phyloP scores from a whole-genome alignment of 2,888 invertebrate genomes.

The Drosophila prostipennis region DNA sequence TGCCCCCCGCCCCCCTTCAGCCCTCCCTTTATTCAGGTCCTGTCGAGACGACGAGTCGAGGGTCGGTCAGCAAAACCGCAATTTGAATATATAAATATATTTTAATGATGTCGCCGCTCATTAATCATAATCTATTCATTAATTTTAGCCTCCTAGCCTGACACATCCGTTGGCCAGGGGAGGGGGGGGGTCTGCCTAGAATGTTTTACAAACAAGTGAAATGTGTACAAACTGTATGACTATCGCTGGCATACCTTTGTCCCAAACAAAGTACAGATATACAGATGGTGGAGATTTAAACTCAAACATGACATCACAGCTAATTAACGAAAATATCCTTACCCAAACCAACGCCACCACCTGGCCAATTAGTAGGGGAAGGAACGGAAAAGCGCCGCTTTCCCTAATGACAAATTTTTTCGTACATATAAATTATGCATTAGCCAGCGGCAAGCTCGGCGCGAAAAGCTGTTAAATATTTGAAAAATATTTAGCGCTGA shows the following conservation, averaged over 20 bases:
- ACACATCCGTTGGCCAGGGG: slow-evolving; percentile 52
- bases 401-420: slow-evolving; percentile 76
- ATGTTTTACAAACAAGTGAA: slow-evolving; percentile 53
- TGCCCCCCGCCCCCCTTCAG: too few relatives aligned
- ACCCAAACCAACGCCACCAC: slow-evolving; percentile 48
- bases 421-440: slow-evolving; percentile 71
- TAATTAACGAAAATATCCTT: slow-evolving; percentile 66
- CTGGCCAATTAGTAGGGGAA: slow-evolving; percentile 70
- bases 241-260: slow-evolving; percentile 57
- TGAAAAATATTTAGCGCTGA: slow-evolving; percentile 62
- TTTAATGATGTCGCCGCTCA: slow-evolving; percentile 79
- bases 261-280: slow-evolving; percentile 61
- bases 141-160: slow-evolving; percentile 68
- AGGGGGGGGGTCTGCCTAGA: neutral
- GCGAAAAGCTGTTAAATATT: slow-evolving; percentile 67
- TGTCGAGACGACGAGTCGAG: slow-evolving; percentile 42
- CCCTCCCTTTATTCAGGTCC: slow-evolving; percentile 32
- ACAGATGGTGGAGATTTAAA: slow-evolving; percentile 50
- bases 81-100: slow-evolving; percentile 78
- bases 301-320: slow-evolving; percentile 72
- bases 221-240: slow-evolving; percentile 44
- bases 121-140: slow-evolving; percentile 80
- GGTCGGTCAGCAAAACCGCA: slow-evolving; percentile 70
- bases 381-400: slow-evolving; percentile 35
- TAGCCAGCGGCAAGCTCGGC: slow-evolving; percentile 40